Conservation (phyloP, 1,140 invertebrate species). For the Sminthurinus signatus region DNA sequence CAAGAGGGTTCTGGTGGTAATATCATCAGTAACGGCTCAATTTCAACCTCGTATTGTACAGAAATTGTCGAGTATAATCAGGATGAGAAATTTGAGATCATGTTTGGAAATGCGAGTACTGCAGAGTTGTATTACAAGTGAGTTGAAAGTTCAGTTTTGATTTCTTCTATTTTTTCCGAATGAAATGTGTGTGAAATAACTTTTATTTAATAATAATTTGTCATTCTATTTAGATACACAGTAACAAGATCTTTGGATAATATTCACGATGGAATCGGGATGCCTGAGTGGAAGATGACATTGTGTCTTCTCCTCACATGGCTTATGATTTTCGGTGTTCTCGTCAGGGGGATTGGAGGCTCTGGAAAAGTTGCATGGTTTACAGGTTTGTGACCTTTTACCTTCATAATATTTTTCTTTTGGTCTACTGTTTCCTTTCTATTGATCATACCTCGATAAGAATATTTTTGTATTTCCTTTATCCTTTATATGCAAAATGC, state of each 20-base stretch:
- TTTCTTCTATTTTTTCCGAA: not conserved
- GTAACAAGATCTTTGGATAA: slow-evolving; percentile 60
- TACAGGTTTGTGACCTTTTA: slow-evolving; percentile 51
- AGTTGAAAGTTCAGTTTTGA: slow-evolving; percentile 43
- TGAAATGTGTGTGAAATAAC: not conserved
- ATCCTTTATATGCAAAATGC: too few relatives aligned
- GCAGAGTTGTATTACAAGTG: slow-evolving; percentile 10
- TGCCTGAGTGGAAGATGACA: slow-evolving; percentile 65
- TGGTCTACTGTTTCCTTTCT: too few relatives aligned
- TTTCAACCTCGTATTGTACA: too few relatives aligned
- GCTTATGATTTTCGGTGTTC: slow-evolving; percentile 65
- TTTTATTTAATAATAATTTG: not conserved
- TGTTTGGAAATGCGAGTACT: not conserved
- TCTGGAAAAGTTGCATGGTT: slow-evolving; percentile 56
- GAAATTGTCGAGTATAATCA: too few relatives aligned
- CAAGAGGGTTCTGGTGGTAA: too few relatives aligned
- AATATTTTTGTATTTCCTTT: too few relatives aligned
- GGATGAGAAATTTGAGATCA: too few relatives aligned
- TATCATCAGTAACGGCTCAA: too few relatives aligned
- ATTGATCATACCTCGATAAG: too few relatives aligned
- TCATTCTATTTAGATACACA: too few relatives aligned
- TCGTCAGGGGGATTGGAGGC: slow-evolving; percentile 69
- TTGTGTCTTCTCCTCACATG: slow-evolving; percentile 68
- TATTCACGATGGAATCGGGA: slow-evolving; percentile 66
- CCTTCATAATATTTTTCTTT: slow-evolving; percentile 63